Conservation (phyloP, 2,888 invertebrate genomes). For the Darwinula stevensoni region DNA sequence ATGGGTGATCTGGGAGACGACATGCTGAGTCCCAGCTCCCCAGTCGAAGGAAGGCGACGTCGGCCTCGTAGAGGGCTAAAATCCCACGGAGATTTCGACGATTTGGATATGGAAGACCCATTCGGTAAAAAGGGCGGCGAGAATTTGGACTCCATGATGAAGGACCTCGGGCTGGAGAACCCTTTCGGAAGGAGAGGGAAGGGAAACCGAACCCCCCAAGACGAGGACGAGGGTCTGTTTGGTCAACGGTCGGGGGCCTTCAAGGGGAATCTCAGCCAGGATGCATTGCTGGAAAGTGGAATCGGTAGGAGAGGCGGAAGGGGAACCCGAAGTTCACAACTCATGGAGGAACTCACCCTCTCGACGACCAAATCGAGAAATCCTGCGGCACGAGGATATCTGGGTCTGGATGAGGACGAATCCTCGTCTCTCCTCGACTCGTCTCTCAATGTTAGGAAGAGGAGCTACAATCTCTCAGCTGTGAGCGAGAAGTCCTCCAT, state of each 20-base stretch:
- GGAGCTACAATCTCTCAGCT: not conserved
- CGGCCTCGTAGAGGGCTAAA: not conserved
- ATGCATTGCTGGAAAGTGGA: not conserved
- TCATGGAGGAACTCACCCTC: no score
- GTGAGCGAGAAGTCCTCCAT: not conserved
- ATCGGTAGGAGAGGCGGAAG: no score
- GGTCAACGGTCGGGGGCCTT: no score
- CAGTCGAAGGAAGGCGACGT: no score
- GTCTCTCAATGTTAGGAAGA: not conserved
- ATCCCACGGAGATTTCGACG: not conserved
- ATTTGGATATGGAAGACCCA: not conserved
- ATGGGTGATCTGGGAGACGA: not conserved
- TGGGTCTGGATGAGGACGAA: not conserved
- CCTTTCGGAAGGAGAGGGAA: not conserved
- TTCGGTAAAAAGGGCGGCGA: no score
- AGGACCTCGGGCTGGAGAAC: slow-evolving; percentile 1
- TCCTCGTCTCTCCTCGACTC: not conserved
- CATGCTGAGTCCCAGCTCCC: not conserved
- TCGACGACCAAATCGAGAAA: no score
- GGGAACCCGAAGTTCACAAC: no score
- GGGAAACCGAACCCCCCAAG: not conserved
- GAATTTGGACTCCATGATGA: not conserved
- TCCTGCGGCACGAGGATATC: not conserved
- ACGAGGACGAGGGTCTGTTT: not conserved
- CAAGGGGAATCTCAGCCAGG: no score